A percentile compares a stretch with the other conserved stretches of the same genome.
These are phyloP conservation scores for Syngnathoides biaculeatus DNA, from an alignment of 2,113 vertebrate genomes.

Conservation along the genomic window DNA sequence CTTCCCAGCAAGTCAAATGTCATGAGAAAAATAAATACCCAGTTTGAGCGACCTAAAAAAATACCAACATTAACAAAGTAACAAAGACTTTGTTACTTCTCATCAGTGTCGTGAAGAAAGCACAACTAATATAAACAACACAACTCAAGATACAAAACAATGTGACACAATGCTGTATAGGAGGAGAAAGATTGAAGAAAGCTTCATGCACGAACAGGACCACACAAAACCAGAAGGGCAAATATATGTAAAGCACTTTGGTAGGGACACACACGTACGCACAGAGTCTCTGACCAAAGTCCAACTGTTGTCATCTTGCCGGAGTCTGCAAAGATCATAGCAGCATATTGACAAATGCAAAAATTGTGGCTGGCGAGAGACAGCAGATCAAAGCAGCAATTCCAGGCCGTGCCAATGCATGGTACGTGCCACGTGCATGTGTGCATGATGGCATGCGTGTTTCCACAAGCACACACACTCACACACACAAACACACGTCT, in stretches of 20 bases:
- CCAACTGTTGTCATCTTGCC: conserved; percentile 54
- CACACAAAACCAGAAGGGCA: neutral
- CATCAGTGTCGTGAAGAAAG: no score
- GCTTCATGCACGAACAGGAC: neutral
- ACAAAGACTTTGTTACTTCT: no score
- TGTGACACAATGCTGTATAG: neutral
- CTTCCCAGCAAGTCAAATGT: no score
- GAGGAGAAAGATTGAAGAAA: neutral
- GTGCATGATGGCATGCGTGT: neutral
- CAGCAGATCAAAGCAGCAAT: conserved; percentile 62
- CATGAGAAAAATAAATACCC: no score
- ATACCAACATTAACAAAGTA: no score
- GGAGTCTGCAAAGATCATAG: conserved; percentile 64
- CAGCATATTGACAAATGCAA: conserved; percentile 67
- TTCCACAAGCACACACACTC: conserved; percentile 11
- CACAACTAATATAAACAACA: neutral
- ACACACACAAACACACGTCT: neutral
- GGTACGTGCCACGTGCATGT: neutral
- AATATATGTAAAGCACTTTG: neutral
- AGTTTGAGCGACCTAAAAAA: no score
- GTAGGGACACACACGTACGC: conserved; percentile 7
- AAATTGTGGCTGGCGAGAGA: conserved; percentile 65
- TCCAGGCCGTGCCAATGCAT: conserved; percentile 15
- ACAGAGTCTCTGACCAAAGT: conserved; percentile 42
- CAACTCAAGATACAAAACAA: neutral